phyloP scores from a whole-genome alignment of 2,797 vertebrate genomes.

The Oceanodroma leucorhoa region DNA sequence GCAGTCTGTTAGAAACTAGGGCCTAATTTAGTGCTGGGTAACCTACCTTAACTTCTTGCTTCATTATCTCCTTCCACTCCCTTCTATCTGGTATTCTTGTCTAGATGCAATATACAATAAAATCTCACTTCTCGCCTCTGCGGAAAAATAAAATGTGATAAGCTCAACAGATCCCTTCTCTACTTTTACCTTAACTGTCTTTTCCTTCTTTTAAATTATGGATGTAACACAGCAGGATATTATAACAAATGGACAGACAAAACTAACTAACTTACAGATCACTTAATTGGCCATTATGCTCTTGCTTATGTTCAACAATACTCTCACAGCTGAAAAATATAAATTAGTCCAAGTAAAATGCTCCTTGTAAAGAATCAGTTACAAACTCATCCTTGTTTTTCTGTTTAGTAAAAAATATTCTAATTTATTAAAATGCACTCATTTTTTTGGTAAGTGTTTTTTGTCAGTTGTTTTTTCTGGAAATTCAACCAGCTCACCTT shows the following conservation, averaged over 20 bases:
- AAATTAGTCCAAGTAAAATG: neutral
- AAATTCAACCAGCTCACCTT: neutral
- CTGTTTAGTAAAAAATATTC: neutral
- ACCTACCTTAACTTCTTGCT: neutral
- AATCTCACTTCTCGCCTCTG: neutral
- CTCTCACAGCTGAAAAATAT: neutral
- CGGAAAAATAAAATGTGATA: neutral
- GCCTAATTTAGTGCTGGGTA: neutral
- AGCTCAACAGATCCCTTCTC: neutral
- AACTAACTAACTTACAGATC: neutral
- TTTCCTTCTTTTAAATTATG: neutral
- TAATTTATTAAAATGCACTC: neutral
- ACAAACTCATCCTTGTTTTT: neutral
- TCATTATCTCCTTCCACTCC: neutral
- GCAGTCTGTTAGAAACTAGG: neutral
- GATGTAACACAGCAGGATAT: neutral
- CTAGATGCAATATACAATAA: neutral
- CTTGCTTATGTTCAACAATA: neutral
- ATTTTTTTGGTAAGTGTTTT: neutral
- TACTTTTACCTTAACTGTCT: neutral
- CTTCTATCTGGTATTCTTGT: neutral
- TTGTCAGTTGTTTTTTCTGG: neutral
- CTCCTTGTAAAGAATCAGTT: neutral
- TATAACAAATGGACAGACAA: neutral
- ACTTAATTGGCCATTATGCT: neutral